Conservation (phyloP, 2,797 vertebrate genomes). For the Typhlichthys eigenmanni region DNA sequence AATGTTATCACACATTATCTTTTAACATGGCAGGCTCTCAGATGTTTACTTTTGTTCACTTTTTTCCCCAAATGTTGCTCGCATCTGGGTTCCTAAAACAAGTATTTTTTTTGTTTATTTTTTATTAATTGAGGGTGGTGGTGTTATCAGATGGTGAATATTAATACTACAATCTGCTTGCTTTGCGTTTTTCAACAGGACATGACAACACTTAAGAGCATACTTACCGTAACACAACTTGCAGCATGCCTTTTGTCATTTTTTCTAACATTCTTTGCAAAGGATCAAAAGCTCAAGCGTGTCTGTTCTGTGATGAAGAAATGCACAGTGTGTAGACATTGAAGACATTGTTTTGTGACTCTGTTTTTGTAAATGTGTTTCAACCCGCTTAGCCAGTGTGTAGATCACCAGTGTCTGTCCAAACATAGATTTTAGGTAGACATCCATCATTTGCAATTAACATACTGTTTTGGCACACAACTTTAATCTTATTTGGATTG, state of each 20-base stretch:
- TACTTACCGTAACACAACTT: constrained; percentile 32
- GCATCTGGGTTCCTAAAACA: background rate
- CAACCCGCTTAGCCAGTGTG: constrained; percentile 57
- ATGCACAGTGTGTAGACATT: constrained; percentile 34
- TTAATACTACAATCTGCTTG: constrained; percentile 36
- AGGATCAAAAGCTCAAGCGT: constrained; percentile 54
- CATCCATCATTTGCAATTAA: constrained; percentile 26
- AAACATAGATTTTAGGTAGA: constrained; percentile 35
- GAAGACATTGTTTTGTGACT: constrained; percentile 39
- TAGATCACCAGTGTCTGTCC: constrained; percentile 45
- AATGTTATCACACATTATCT: constrained; percentile 11
- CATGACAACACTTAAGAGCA: constrained; percentile 12
- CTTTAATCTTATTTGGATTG: constrained; percentile 65
- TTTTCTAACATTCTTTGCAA: constrained; percentile 43
- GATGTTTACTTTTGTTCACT: background rate
- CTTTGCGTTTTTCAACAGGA: constrained; percentile 61
- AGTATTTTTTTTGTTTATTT: no score
- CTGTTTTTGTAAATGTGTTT: constrained; percentile 47
- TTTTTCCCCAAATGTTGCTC: background rate
- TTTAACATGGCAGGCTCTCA: background rate
- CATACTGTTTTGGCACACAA: background rate
- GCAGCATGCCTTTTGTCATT: constrained; percentile 62
- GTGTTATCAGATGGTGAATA: constrained; percentile 25
- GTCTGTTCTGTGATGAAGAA: constrained; percentile 35
- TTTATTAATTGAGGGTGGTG: constrained; percentile 24